Percentiles rank a stretch among this genome's conserved stretches.
phyloP scores from a whole-genome alignment of 2,113 vertebrate genomes.

The Puma concolor region DNA sequence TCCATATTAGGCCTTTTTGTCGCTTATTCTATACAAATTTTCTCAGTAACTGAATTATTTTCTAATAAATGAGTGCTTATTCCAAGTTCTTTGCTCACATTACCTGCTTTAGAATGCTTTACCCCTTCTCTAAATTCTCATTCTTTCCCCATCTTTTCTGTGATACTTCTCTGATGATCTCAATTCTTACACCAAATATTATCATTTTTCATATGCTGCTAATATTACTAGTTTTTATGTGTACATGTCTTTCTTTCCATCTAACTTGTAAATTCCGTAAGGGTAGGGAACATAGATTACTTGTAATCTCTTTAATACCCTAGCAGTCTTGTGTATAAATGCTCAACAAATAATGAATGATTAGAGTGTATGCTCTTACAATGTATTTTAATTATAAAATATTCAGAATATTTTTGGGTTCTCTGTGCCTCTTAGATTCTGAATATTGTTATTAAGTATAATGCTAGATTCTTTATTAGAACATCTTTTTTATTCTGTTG shows the following conservation, averaged over 20 bases:
- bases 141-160: neutral
- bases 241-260: neutral
- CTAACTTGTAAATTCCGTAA: slow-evolving; percentile 29
- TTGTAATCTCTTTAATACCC: neutral
- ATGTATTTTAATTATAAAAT: slow-evolving; percentile 23
- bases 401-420: neutral
- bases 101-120: neutral
- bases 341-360: neutral
- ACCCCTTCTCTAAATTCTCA: slow-evolving; percentile 18
- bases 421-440: slow-evolving; percentile 7
- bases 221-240: slow-evolving; percentile 27
- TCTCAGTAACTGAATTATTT: neutral
- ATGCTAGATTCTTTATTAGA: slow-evolving; percentile 40
- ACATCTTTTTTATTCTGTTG: slow-evolving; percentile 5
- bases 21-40: neutral
- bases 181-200: neutral
- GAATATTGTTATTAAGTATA: slow-evolving; percentile 50
- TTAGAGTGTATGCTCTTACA: neutral
- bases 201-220: neutral
- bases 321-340: slow-evolving; percentile 18
- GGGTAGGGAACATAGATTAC: neutral
- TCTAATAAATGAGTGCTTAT: slow-evolving; percentile 17
- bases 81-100: neutral
- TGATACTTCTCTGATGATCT: neutral
- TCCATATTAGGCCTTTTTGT: neutral